These are phyloP conservation scores for Rhadinocentrus ornatus DNA, from an alignment of 2,797 vertebrate species.

Conservation along the genomic window DNA sequence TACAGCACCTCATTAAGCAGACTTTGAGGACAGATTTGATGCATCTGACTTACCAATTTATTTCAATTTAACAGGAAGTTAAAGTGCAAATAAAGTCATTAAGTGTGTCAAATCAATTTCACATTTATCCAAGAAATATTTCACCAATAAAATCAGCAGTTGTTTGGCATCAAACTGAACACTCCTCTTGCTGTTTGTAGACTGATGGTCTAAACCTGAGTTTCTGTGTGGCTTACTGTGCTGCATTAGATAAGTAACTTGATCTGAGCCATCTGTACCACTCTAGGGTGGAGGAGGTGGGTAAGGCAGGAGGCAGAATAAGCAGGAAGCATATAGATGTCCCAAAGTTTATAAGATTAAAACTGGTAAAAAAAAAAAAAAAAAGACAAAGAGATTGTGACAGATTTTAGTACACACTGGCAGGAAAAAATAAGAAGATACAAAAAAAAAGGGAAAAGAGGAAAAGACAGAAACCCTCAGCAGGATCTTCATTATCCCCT, in stretches of 20 bases:
- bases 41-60: neutral
- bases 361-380: slow-evolving; percentile 3
- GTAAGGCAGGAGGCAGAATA: slow-evolving; percentile 16
- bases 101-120: neutral
- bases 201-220: slow-evolving; percentile 8
- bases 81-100: neutral
- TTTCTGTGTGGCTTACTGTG: slow-evolving; percentile 28
- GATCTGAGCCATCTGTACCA: slow-evolving; percentile 61
- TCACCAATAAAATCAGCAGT: neutral
- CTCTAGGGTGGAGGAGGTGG: slow-evolving; percentile 50
- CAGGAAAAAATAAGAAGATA: neutral
- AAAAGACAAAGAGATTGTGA: neutral
- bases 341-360: slow-evolving; percentile 28
- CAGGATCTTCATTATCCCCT: slow-evolving; percentile 32
- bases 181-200: neutral
- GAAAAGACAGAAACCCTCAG: slow-evolving; percentile 15
- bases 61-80: neutral
- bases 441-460: neutral
- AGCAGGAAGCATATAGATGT: slow-evolving; percentile 26
- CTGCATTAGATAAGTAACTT: slow-evolving; percentile 66
- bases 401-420: neutral
- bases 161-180: neutral
- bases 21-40: slow-evolving; percentile 12
- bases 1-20: neutral
- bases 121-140: neutral